Conservation (phyloP, 2,888 invertebrate species). For the Acanthosepion esculentum region DNA sequence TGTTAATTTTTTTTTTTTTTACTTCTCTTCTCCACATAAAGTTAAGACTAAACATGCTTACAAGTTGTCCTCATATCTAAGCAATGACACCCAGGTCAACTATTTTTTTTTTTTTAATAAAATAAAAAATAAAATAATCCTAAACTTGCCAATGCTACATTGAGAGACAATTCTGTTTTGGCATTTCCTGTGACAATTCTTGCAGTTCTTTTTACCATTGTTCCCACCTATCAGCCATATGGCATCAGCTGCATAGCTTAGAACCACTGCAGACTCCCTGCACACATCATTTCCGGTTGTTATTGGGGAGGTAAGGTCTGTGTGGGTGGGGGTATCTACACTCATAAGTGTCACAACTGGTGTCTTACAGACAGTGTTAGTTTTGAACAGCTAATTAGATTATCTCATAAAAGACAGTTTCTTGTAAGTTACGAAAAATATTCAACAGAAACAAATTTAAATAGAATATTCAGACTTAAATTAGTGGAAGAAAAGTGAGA, state of each 20-base stretch:
- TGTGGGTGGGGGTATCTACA: no score
- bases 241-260: not conserved
- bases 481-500: no score
- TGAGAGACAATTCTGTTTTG: not conserved
- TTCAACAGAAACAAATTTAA: not conserved
- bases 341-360: not conserved
- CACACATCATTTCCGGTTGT: conserved; percentile 10
- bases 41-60: no score
- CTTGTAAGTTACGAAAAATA: not conserved
- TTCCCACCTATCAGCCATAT: not conserved
- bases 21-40: no score
- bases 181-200: not conserved
- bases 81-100: no score
- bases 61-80: no score
- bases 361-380: not conserved
- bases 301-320: not conserved
- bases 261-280: not conserved
- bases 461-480: no score
- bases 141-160: not conserved
- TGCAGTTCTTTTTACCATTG: not conserved
- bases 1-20: no score
- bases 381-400: not conserved
- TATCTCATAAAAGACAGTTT: not conserved
- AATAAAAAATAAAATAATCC: not conserved
- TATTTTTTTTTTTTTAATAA: not conserved